Base-by-base conservation (phyloP, 1,140 invertebrate species). In the Leptinotarsa lineolata region DNA sequence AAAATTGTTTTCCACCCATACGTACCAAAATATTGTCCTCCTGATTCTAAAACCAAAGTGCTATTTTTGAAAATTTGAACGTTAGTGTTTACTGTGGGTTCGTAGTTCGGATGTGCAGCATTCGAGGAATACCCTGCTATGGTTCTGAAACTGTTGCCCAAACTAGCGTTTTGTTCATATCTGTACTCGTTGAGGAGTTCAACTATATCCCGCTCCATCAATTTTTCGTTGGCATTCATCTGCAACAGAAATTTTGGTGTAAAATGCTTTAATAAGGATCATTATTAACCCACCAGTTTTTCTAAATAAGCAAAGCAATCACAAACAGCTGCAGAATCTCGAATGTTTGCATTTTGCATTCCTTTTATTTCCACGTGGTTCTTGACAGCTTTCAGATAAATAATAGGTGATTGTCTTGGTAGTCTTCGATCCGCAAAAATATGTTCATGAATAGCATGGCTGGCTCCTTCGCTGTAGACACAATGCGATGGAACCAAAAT, bases 41-140 rank as follows among this genome's bases (percentile, higher is more conserved):
- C 92, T 1, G 92, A 92, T 76, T 92, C 91, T 60, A 93, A 88
- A 3, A 93, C 87, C 30, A 93, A 78, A 0, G 91, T 90, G 45
- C 89, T 91, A 74, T 90, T 88, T 39, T 87, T 89, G 18, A 88
- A 90, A 5, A 99, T 90, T n/a, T 84, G 78, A 61, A 88, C 84
- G 81, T 93, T 92, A 11, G 94, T 95, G 21, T 89, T 89, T 73
- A 90, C 89, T 16, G 88, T 91, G 0, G 94, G 92, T 73, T 90
- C 89, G 84, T 99, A 99, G 84, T 98, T 96, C 5, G 97, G 95
- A 44, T 96, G 87, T 0, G 97, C 95, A 0, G 90, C 94, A 85
- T 98, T 94, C 13, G 92, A 85, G 0, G 96, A 97, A 80, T 92
- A 96, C 1, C 92, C 95, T 2, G 93, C 95, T 64, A 98, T 96